Evolutionary conservation across 2,888 invertebrate genomes (phyloP), one percentile per base, ranked within the genome.

Genomic region (Hydriomena furcata): DNA sequence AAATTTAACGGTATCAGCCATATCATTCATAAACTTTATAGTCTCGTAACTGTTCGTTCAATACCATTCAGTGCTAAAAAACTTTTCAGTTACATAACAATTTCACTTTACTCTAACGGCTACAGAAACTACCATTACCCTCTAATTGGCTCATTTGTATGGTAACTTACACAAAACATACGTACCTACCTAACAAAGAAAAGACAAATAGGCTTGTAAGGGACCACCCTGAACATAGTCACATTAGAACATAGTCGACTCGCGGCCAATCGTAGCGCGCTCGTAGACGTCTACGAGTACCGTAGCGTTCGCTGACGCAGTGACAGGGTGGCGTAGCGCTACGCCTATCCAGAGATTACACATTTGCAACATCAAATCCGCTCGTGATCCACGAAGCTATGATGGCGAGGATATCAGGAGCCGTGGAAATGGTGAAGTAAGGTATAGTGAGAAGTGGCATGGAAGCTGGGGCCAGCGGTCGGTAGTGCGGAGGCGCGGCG

Each of bases 251-350:
- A 12, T 60, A 12, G 23, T n/a, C 71, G 55, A 58, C 55, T 54
- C 45, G 47, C 58, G 49, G 61, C 76, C 79, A 81, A 81, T 82
- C 81, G 79, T 75, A 77, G 81, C 76, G 54, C 48, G 52, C 62
- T 55, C 79, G 83, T 82, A 82, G 83, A 74, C 73, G 76, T 73
- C 87, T 87, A 87, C 86, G 84, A 79, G 73, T 65, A 76, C 74
- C 82, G 84, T 82, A 84, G 84, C 80, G 69, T 61, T 57, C 73
- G 70, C 65, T 80, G 84, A 79, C 84, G 84, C 84, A 84, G 77
- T 76, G 73, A 69, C 63, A 69, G 77, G 76, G 76, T 77, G 79
- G 71, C 81, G 82, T 78, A 79, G 83, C 79, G 75, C 76, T 73
- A 73, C 78, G 74, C 68, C 68, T 64, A 71, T 63, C 74, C 73